Evolutionary conservation across 2,113 vertebrate species (phyloP).

Genomic region (Petaurus breviceps): DNA sequence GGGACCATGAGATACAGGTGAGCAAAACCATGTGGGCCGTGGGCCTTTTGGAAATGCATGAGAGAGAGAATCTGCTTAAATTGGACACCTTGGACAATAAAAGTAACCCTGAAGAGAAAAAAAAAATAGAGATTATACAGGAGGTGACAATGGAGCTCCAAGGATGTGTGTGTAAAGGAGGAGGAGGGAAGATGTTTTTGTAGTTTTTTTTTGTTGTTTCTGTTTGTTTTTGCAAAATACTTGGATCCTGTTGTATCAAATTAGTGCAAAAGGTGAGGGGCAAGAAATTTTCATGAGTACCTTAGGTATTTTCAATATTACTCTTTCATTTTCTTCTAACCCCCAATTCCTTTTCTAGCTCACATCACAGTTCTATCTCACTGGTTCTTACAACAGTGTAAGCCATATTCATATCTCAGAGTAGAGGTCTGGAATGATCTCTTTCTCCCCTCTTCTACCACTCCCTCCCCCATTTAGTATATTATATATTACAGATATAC

Average conservation of each 20-base stretch:
- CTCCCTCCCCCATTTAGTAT: neutral
- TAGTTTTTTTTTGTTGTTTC: neutral
- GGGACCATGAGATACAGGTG: neutral
- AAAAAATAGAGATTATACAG: neutral
- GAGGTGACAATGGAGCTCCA: neutral
- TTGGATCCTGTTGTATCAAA: neutral
- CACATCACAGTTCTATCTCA: neutral
- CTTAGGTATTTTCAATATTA: neutral
- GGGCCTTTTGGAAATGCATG: neutral
- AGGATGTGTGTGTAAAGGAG: neutral
- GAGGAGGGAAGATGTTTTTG: neutral
- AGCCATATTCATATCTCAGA: neutral
- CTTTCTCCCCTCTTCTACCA: neutral
- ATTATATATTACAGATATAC: neutral
- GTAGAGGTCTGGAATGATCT: neutral
- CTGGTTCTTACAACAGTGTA: neutral
- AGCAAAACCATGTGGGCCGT: neutral
- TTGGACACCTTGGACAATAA: neutral
- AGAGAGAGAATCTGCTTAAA: neutral
- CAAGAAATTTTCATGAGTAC: neutral
- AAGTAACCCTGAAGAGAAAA: neutral
- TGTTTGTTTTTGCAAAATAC: neutral
- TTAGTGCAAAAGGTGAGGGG: neutral
- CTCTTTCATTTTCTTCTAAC: neutral
- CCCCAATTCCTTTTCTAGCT: neutral